Evolutionary conservation across 2,888 invertebrate genomes (phyloP).

Genomic region (Capitulum mitella): DNA sequence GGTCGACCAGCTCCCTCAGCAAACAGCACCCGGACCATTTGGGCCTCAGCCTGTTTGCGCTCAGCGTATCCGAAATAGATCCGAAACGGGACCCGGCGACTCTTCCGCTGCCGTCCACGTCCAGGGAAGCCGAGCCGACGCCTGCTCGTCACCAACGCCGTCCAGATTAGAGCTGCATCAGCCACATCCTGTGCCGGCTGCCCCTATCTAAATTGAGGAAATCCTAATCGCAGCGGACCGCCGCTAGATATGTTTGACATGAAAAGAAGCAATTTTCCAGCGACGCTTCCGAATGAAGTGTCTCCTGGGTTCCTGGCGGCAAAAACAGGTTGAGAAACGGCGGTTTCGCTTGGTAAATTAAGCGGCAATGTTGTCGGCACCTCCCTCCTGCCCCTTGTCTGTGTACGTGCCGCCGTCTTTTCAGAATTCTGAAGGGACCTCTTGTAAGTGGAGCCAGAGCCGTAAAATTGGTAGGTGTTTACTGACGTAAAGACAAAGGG

Average conservation of each 20-base stretch:
- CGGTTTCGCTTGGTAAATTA: constrained; percentile 21
- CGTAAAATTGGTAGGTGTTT: constrained; percentile 20
- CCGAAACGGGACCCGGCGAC: no score
- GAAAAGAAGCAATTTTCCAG: constrained; percentile 22
- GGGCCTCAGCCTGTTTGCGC: no score
- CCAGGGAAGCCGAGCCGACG: no score
- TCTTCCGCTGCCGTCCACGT: no score
- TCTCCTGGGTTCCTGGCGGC: background rate
- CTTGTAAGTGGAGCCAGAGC: background rate
- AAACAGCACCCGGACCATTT: no score
- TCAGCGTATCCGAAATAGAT: no score
- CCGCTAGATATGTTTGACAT: background rate
- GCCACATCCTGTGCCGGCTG: background rate
- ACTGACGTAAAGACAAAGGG: background rate
- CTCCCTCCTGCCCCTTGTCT: background rate
- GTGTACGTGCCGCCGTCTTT: background rate
- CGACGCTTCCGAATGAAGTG: background rate
- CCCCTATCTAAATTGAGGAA: constrained; percentile 21
- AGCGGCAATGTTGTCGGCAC: background rate
- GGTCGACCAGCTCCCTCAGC: no score
- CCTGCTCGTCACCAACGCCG: background rate
- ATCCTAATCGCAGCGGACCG: background rate
- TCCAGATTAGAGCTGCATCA: background rate
- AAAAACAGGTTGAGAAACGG: background rate
- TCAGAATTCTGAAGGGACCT: constrained; percentile 1